Percentiles rank a stretch among this genome's conserved stretches.
Conservation (phyloP, 2,888 invertebrate genomes). For the Gandaritis pyraliata region DNA sequence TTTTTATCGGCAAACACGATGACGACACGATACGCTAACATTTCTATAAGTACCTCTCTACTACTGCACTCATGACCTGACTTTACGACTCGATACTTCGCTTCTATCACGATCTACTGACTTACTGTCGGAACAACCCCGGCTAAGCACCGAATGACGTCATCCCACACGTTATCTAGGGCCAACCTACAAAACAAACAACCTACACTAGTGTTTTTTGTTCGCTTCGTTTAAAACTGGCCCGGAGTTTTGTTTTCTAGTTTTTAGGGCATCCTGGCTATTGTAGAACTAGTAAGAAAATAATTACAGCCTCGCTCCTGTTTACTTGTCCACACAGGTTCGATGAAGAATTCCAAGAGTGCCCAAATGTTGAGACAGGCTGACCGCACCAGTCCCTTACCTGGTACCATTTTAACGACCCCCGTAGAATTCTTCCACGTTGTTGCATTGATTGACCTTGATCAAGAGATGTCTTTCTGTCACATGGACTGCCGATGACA, state of each 20-base stretch:
- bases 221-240: slow-evolving; percentile 57
- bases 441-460: slow-evolving; percentile 70
- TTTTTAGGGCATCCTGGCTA: slow-evolving; percentile 52
- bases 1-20: slow-evolving; percentile 62
- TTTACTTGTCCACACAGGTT: slow-evolving; percentile 84
- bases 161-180: slow-evolving; percentile 48
- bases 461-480: slow-evolving; percentile 60
- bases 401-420: slow-evolving; percentile 80
- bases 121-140: slow-evolving; percentile 42
- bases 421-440: slow-evolving; percentile 73
- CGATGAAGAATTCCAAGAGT: slow-evolving; percentile 88
- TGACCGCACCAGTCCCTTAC: slow-evolving; percentile 86
- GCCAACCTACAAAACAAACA: slow-evolving; percentile 47
- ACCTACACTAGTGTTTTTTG: slow-evolving; percentile 50
- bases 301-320: slow-evolving; percentile 70
- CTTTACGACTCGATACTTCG: slow-evolving; percentile 53
- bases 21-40: slow-evolving; percentile 39
- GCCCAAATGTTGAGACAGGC: slow-evolving; percentile 87
- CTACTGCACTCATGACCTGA: slow-evolving; percentile 59
- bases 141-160: slow-evolving; percentile 50
- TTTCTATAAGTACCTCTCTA: slow-evolving; percentile 44
- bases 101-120: slow-evolving; percentile 52
- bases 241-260: slow-evolving; percentile 47
- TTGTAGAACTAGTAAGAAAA: slow-evolving; percentile 54
- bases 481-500: slow-evolving; percentile 64